A percentile compares a stretch with the other conserved stretches of the same genome.
Conservation (phyloP, 2,888 invertebrate genomes). For the Meliscaeva auricollis region DNA sequence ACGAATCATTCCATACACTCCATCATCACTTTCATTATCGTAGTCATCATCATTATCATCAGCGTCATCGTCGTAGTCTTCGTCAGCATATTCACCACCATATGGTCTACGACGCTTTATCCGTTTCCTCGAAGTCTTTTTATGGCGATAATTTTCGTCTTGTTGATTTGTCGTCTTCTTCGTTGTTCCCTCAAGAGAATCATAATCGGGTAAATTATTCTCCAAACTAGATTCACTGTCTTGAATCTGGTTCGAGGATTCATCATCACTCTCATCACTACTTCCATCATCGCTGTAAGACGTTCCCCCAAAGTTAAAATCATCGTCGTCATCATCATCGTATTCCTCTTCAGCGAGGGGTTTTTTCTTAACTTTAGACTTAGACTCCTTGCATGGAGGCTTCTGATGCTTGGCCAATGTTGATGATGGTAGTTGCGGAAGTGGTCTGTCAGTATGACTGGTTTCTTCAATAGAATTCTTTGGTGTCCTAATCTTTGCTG, state of each 20-base stretch:
- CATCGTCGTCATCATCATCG: slow-evolving; percentile 74
- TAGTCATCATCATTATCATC: slow-evolving; percentile 77
- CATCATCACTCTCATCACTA: slow-evolving; percentile 72
- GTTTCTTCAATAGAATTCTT: slow-evolving; percentile 60
- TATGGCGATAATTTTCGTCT: slow-evolving; percentile 35
- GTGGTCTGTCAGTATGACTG: slow-evolving; percentile 14
- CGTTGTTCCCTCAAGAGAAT: slow-evolving; percentile 12
- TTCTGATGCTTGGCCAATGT: slow-evolving; percentile 2
- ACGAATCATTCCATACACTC: slow-evolving; percentile 80
- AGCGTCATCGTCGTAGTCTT: slow-evolving; percentile 77
- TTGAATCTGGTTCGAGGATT: slow-evolving; percentile 71
- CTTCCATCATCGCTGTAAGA: slow-evolving; percentile 66
- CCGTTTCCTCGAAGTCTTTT: slow-evolving; percentile 57
- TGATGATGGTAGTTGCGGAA: neutral
- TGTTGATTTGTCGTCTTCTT: slow-evolving; percentile 17
- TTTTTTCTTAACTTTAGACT: slow-evolving; percentile 48
- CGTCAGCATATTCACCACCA: slow-evolving; percentile 79
- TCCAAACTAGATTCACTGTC: slow-evolving; percentile 51
- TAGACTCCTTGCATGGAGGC: slow-evolving; percentile 34
- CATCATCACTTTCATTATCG: slow-evolving; percentile 74
- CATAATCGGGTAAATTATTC: slow-evolving; percentile 44
- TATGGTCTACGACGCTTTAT: slow-evolving; percentile 75
- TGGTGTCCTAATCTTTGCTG: slow-evolving; percentile 43
- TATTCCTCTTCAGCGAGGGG: neutral
- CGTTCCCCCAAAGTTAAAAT: slow-evolving; percentile 73